Evolutionary conservation across 2,888 invertebrate species (phyloP).

Genomic region (Eristalis intricaria): DNA sequence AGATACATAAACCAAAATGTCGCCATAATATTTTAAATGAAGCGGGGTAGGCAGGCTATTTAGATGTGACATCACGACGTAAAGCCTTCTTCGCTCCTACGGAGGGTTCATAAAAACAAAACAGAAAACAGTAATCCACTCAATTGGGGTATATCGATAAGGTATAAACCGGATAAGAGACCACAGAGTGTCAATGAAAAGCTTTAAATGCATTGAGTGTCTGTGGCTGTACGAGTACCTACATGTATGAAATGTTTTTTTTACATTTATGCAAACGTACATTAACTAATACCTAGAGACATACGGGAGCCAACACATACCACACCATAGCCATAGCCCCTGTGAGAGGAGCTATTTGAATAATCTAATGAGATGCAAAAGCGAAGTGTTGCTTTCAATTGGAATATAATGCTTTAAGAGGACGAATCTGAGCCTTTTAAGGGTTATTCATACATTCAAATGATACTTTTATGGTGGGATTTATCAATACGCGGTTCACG

Average conservation of each 20-base stretch:
- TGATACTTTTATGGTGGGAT: background rate
- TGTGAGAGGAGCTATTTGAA: background rate
- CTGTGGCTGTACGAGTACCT: background rate
- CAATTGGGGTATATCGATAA: slow-evolving; percentile 25
- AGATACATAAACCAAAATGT: slow-evolving; percentile 31
- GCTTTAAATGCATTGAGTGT: slow-evolving; percentile 10
- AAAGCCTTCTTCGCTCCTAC: background rate
- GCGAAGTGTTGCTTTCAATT: slow-evolving; percentile 3
- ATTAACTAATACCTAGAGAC: background rate
- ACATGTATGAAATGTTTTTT: background rate
- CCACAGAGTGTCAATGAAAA: background rate
- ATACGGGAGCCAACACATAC: background rate
- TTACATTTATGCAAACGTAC: background rate
- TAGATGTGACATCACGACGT: background rate
- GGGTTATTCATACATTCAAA: background rate
- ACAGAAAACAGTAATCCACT: slow-evolving; percentile 24
- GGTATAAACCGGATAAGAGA: slow-evolving; percentile 16
- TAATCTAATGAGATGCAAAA: background rate
- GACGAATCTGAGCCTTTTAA: background rate
- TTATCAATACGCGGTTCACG: background rate
- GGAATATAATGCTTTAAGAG: slow-evolving; percentile 9
- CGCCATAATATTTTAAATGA: slow-evolving; percentile 32
- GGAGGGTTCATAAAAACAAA: slow-evolving; percentile 11
- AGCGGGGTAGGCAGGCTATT: background rate
- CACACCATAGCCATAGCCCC: too few species aligned